phyloP scores from a whole-genome alignment of 2,888 invertebrate species.

The Stegana nigrithorax region DNA sequence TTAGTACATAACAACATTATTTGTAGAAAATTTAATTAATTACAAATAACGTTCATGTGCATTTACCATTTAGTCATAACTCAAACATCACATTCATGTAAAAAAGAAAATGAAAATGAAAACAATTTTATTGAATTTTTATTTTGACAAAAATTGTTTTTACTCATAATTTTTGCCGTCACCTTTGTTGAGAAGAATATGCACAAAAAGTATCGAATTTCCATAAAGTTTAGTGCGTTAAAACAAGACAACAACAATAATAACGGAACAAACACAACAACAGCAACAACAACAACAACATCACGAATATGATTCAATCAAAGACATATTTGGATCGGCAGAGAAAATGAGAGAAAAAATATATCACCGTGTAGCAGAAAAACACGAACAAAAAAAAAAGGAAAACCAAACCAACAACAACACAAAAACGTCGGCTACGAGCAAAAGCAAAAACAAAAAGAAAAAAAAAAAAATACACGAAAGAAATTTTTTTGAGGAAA shows the following conservation, averaged over 20 bases:
- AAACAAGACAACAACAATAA: constrained; percentile 65
- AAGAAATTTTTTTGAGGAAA: too few relatives aligned
- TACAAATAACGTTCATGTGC: not conserved
- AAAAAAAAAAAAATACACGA: constrained; percentile 14
- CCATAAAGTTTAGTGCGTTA: constrained; percentile 61
- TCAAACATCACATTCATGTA: too few relatives aligned
- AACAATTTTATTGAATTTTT: constrained; percentile 18
- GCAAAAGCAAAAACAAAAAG: constrained; percentile 21
- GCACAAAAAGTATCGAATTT: constrained; percentile 65
- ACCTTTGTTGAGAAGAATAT: constrained; percentile 22
- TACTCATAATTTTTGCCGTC: too few relatives aligned
- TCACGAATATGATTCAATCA: constrained; percentile 60
- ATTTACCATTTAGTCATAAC: too few relatives aligned
- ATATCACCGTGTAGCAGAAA: too few relatives aligned
- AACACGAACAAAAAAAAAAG: too few relatives aligned
- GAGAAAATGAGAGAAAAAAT: constrained; percentile 52
- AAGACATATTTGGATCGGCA: constrained; percentile 69
- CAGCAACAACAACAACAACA: constrained; percentile 24
- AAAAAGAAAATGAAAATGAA: not conserved
- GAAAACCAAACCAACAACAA: constrained; percentile 25
- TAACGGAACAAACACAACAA: constrained; percentile 30
- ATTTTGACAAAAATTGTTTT: not conserved
- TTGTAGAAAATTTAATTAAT: not conserved
- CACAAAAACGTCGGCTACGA: constrained; percentile 19
- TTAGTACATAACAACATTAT: not conserved